Conservation (phyloP, 1,140 invertebrate species). For the Chrysomallon squamiferum region DNA sequence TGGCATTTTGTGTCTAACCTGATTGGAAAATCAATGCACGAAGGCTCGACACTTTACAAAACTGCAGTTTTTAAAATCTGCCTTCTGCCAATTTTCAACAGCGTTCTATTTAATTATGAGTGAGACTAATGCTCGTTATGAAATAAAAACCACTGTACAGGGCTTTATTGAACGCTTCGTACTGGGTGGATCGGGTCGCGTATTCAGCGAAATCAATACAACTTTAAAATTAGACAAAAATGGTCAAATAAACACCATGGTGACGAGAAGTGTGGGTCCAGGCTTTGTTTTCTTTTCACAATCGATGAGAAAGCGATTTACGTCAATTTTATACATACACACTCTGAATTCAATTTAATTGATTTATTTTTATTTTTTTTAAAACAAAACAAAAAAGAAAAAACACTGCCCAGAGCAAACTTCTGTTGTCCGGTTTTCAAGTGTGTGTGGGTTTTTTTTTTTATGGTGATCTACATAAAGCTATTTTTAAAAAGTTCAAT, state of each 20-base stretch:
- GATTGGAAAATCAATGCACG: no score
- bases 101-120: no score
- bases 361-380: no score
- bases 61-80: no score
- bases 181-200: neutral
- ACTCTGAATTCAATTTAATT: constrained; percentile 7
- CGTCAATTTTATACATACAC: constrained; percentile 5
- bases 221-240: constrained; percentile 9
- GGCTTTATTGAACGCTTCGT: constrained; percentile 1
- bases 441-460: no score
- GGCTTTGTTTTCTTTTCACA: constrained; percentile 1
- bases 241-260: constrained; percentile 8
- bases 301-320: constrained; percentile 1
- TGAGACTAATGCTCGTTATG: no score
- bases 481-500: constrained; percentile 3
- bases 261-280: neutral
- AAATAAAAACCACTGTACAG: no score
- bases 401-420: neutral
- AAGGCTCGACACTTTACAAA: no score
- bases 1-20: no score
- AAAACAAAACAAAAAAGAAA: no score
- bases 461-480: neutral
- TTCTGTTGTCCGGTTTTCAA: neutral
- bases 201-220: constrained; percentile 6
- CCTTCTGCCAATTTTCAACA: no score